These are phyloP conservation scores for Sitta carolinensis DNA, from an alignment of 2,797 vertebrate species.

Conservation along the genomic window DNA sequence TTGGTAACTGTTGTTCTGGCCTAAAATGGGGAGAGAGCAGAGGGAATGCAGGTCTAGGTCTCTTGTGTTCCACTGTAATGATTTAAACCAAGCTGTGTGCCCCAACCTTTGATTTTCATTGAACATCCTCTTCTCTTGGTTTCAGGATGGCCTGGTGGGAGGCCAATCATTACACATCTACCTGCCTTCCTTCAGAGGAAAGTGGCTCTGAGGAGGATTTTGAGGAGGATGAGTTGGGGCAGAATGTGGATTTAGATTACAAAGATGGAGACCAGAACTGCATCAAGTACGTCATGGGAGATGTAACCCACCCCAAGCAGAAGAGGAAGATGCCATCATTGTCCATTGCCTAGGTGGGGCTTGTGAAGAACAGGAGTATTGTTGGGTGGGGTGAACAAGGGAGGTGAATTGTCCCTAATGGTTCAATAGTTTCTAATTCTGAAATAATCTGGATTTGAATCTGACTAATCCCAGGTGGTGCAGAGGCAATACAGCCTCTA, in stretches of 20 bases:
- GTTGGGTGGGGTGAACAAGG: background rate
- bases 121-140: background rate
- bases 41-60: background rate
- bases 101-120: background rate
- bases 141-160: constrained; percentile 91
- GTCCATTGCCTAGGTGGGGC: constrained; percentile 90
- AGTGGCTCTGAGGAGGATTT: constrained; percentile 78
- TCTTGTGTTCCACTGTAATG: background rate
- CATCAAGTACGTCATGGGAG: constrained; percentile 88
- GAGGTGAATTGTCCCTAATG: background rate
- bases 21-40: background rate
- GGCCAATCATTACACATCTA: constrained; percentile 83
- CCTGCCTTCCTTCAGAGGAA: constrained; percentile 80
- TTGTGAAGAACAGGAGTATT: background rate
- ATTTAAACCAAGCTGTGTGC: background rate
- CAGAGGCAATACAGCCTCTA: background rate
- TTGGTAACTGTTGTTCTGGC: background rate
- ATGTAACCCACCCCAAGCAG: constrained; percentile 86
- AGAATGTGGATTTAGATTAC: constrained; percentile 62
- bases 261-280: constrained; percentile 73
- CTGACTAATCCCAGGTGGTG: background rate
- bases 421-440: background rate
- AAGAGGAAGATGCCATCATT: constrained; percentile 82
- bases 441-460: background rate
- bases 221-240: constrained; percentile 50